Base-by-base conservation (phyloP, 2,888 invertebrate species). In the Rhagophthalmus giganteus region DNA sequence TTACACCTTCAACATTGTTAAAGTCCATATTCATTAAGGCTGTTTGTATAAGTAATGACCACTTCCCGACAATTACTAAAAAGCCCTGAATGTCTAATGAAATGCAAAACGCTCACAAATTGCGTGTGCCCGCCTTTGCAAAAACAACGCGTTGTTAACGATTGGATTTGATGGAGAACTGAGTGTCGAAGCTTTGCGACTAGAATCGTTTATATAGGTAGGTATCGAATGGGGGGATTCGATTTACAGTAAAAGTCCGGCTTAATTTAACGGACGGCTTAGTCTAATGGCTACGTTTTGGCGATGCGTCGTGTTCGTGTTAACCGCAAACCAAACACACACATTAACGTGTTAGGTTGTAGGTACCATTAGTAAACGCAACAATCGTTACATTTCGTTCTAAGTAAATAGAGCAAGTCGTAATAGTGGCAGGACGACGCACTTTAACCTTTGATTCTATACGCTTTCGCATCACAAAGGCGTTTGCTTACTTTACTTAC, bases 221-320 rank as follows among this genome's bases (percentile, higher is more conserved):
- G 35, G 41, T 28, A n/a, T n/a, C n/a, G n/a, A n/a, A n/a, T n/a
- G n/a, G n/a, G n/a, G n/a, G 35, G 34, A 42, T 42, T 49, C 41
- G 41, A 42, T 49, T 42, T 40, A 28, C 44, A 42, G 38, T 44
- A 50, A 50, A 50, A 44, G 44, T 50, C 32, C 27, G 12, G 44
- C 39, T 50, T 44, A 50, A 41, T 47, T 53, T 53, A 47, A 46
- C 52, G 38, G 40, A 44, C 37, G 41, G 41, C 47, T 53, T 53
- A 47, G 26, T 53, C 33, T 42, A 47, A 53, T 47, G 46, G 32
- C 16, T 26, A 16, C 26, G 26, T 42, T 49, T 49, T 35, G 40
- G 30, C 30, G 41, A 45, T 47, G 37, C 27, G 28, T 33, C 39
- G 47, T 39, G 39, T 31, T 51, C 44, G 44, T 46, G 51, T 49